Evolutionary conservation across 2,113 vertebrate genomes (phyloP).

Genomic region (Toxotes chatareus): DNA sequence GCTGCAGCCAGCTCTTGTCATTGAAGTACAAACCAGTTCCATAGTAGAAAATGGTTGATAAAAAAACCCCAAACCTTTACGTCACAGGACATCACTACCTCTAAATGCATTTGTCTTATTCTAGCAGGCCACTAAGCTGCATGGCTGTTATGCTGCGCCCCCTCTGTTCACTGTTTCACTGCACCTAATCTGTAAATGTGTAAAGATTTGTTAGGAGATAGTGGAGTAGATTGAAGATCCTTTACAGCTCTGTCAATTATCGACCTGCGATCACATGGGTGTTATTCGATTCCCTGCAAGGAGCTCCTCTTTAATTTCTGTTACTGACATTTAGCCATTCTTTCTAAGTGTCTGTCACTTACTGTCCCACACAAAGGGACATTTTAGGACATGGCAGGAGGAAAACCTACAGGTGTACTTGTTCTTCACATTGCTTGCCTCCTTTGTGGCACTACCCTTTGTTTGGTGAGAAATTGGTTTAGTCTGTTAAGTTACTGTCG

Average conservation of each 20-base stretch:
- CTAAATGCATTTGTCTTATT: background rate
- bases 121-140: background rate
- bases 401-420: background rate
- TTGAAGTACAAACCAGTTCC: background rate
- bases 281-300: conserved; percentile 10
- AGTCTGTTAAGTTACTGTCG: background rate
- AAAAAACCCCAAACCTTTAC: background rate
- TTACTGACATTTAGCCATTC: no score
- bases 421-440: conserved; percentile 50
- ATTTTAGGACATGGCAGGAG: conserved; percentile 42
- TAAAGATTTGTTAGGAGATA: conserved; percentile 48
- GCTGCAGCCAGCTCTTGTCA: background rate
- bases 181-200: conserved; percentile 17
- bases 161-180: background rate
- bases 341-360: background rate
- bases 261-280: conserved; percentile 30
- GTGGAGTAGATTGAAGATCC: background rate
- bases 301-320: background rate
- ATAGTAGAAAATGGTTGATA: background rate
- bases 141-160: background rate
- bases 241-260: conserved; percentile 72
- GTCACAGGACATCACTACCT: background rate
- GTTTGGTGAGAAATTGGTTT: conserved; percentile 73
- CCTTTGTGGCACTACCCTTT: conserved; percentile 43
- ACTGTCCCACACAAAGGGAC: background rate